A percentile compares a stretch with the other conserved stretches of the same genome.
Evolutionary conservation across 2,113 vertebrate species (phyloP).

Genomic region (Zosterops borbonicus): DNA sequence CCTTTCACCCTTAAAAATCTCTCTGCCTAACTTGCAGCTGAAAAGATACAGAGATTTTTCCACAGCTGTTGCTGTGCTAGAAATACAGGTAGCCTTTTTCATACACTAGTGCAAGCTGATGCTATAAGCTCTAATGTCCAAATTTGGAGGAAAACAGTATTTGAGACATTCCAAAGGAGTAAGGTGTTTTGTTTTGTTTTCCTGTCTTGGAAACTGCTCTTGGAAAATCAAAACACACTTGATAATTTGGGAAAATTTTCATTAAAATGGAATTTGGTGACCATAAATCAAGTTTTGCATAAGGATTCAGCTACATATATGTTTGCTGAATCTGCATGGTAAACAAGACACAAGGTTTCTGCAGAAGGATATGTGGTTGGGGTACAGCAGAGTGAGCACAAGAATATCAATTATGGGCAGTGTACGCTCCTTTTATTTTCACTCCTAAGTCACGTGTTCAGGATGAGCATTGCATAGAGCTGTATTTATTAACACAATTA

Average conservation of each 20-base stretch:
- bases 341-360: neutral
- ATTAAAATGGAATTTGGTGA: conserved; percentile 53
- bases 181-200: neutral
- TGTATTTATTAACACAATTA: conserved; percentile 58
- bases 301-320: neutral
- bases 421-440: conserved; percentile 27
- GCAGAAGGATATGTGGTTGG: neutral
- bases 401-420: conserved; percentile 23
- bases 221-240: conserved; percentile 59
- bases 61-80: neutral
- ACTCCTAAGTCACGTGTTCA: conserved; percentile 9
- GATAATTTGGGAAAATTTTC: conserved; percentile 68
- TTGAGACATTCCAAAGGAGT: neutral
- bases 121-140: neutral
- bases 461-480: conserved; percentile 3
- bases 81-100: neutral
- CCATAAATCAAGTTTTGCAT: conserved; percentile 40
- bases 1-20: neutral
- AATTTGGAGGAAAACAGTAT: neutral
- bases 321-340: conserved; percentile 26
- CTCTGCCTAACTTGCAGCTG: neutral
- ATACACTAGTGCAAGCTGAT: neutral
- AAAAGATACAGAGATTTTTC: neutral
- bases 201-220: neutral
- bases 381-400: neutral